These are phyloP conservation scores for Brachypteracias leptosomus DNA, from an alignment of 2,113 vertebrate species.

Conservation along the genomic window DNA sequence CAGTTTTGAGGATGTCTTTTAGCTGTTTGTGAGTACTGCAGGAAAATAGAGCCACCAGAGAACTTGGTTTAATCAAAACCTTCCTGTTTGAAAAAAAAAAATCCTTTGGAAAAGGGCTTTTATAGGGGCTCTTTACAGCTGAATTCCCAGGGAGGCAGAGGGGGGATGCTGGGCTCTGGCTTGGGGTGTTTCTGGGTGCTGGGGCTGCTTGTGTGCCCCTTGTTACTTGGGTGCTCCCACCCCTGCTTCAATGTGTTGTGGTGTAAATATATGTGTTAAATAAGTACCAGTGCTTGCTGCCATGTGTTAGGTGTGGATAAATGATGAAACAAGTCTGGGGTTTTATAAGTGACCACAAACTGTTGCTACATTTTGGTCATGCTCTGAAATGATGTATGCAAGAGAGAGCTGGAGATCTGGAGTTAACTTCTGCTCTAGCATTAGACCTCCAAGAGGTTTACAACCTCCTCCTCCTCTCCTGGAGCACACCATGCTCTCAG, in stretches of 20 bases:
- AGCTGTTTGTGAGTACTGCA: neutral
- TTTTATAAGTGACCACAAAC: neutral
- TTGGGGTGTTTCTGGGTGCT: too few species aligned
- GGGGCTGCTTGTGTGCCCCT: neutral
- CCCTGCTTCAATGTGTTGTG: accelerated
- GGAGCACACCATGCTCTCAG: accelerated
- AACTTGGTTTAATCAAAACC: neutral
- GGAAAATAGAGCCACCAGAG: neutral
- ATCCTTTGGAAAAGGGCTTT: neutral
- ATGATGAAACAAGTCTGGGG: neutral
- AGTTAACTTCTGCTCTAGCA: neutral
- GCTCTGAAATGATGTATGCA: accelerated
- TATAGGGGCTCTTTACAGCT: accelerated
- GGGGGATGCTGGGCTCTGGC: accelerated
- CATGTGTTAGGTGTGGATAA: accelerated
- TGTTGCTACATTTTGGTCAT: neutral
- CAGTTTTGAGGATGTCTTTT: neutral
- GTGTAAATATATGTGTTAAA: accelerated
- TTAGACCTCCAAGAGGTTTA: accelerated
- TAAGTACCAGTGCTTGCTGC: accelerated
- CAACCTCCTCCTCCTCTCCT: accelerated
- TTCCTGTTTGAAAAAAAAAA: neutral
- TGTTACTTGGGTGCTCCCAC: accelerated
- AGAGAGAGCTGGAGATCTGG: neutral
- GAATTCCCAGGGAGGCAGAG: neutral